Base-by-base conservation (phyloP, 1,140 invertebrate species). In the Eulimnadia texana region DNA sequence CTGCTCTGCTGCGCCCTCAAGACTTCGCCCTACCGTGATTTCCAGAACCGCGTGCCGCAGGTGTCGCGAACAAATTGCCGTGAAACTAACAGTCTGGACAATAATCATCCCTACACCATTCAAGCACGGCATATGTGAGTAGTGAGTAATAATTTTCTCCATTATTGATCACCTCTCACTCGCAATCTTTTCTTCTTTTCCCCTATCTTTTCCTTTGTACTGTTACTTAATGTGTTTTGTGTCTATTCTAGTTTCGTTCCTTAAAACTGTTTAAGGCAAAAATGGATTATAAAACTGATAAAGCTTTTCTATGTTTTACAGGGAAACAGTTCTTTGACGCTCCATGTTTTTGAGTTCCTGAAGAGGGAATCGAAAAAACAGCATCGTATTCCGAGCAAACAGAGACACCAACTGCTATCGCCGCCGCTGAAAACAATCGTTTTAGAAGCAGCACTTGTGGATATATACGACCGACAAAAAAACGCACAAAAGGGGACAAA, bases 1-100 rank as follows among this genome's bases (percentile, higher is more conserved):
- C 82, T 85, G 66, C 72, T 85, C 9, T 86, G 84, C 74, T 86
- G 84, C 69, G 80, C 85, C 83, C 69, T 81, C 58, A 78, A 80
- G 70, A 79, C 82, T 61, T 71, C 65, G 52, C 59, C 65, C 13
- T 70, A 53, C 73, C 71, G 23, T 74, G 72, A 57, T 72, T 71
- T 20, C 73, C 68, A 1, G 16, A 56, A 25, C 61, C 33, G 29
- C 51, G 6, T 6, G 33, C 6, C 33, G 6, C 33, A 42, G 33
- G 73, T 60, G 33, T 33, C 33, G 42, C 52, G 27, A 16, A 9
- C 28, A 22, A 51, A 24, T 50, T 42, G 54, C 28, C 33, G 25
- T 19, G 25, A 20, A 13, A 47, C 57, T 25, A 28, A 66, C 67
- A 61, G 62, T 27, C 28, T 28, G 16, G 28, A 52, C 27, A 23